Percentiles rank a stretch among this genome's conserved stretches.
Conservation (phyloP, 2,113 vertebrate genomes). For the Manacus vitellinus region DNA sequence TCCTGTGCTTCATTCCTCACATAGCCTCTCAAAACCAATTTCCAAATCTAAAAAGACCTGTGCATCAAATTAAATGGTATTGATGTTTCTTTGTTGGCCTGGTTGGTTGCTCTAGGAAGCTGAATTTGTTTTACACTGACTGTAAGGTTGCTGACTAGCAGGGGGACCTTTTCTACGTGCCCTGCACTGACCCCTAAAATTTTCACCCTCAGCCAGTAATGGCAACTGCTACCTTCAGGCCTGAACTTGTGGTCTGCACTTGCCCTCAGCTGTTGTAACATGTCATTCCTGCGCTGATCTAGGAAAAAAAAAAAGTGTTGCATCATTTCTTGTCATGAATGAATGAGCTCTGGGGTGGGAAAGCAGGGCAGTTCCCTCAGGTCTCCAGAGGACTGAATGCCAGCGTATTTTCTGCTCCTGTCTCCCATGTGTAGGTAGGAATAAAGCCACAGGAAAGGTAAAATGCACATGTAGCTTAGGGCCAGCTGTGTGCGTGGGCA, state of each 20-base stretch:
- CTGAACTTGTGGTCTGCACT: background rate
- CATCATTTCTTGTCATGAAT: background rate
- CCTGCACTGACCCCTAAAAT: background rate
- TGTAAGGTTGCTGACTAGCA: background rate
- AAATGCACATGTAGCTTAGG: background rate
- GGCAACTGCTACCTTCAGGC: background rate
- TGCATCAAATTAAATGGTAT: background rate
- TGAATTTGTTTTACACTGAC: background rate
- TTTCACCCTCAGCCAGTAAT: background rate
- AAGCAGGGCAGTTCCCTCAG: background rate
- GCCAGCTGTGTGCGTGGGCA: background rate
- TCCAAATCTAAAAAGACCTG: background rate
- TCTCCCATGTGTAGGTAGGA: accelerated
- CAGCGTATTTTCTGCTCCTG: background rate
- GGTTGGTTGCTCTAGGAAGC: background rate
- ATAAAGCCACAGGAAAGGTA: background rate
- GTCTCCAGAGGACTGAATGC: background rate
- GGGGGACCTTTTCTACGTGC: background rate
- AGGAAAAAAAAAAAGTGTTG: background rate
- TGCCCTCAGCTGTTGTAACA: background rate
- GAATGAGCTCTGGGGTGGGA: background rate
- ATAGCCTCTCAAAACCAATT: background rate
- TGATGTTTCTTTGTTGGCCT: background rate
- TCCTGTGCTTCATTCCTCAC: background rate
- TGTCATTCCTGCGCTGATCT: background rate